Base-by-base conservation (phyloP, 2,888 invertebrate species). In the Agonopterix subpropinquella region DNA sequence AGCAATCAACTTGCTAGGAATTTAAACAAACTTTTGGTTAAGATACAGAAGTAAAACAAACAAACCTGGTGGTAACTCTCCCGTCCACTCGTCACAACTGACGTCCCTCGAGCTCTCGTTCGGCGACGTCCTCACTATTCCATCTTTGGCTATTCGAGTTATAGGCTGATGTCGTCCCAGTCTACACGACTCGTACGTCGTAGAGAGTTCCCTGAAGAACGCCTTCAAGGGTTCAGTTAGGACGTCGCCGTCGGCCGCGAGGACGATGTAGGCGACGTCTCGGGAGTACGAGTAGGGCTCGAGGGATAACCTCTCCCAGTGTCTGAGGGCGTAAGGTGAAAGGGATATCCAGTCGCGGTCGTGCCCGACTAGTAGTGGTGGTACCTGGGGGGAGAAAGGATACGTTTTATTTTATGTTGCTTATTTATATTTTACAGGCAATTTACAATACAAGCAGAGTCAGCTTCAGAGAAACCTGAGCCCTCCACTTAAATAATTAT, bases 271-370 rank as follows among this genome's bases (percentile, higher is more conserved):
- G 18, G 96, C 97, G 1, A 99, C 93, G 77, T 99, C 98, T 36
- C 98, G 90, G 4, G 96, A 92, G 71, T 96, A 96, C n/a, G 98
- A 95, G 77, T 97, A 98, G 0, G 99, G 99, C 77, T 99, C 98
- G 9, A 99, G 87, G n/a, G 96, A 88, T n/a, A 99, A 90, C 67
- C 97, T 95, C 77, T 99, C 99, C 99, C 99, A 99, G 76, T 96
- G 97, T 53, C 95, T 93, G 42, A 98, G 90, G 45, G 98, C 96
- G 75, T 97, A 95, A 0, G 98, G 98, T n/a, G 98, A 96, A 41
- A 98, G 88, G 5, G 97, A 94, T 44, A 98, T 87, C 96, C 98
- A 97, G 73, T 99, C 98, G 66, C 96, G 94, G 71, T 98, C 98
- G 81, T 96, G 95, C 1, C 98, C 98, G 41, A 98, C 97, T 49